These are phyloP conservation scores for Labeo calbasu DNA, from an alignment of 2,797 vertebrate species.

Conservation along the genomic window DNA sequence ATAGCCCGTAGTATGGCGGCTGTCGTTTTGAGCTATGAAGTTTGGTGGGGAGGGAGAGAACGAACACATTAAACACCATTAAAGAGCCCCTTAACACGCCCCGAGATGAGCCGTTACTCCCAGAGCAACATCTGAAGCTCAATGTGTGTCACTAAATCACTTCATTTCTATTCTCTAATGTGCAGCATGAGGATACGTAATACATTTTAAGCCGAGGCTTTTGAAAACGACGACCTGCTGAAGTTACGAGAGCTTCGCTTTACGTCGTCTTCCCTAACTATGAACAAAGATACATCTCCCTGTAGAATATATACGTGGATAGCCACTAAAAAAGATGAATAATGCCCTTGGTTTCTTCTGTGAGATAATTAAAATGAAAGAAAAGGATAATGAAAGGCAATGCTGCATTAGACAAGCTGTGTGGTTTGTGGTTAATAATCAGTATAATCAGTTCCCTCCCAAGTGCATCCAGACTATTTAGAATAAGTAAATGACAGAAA, in stretches of 20 bases:
- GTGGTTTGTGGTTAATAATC: background rate
- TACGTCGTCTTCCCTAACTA: conserved; percentile 8
- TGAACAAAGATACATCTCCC: conserved; percentile 6
- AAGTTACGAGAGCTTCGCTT: conserved; percentile 38
- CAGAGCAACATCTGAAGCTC: conserved; percentile 67
- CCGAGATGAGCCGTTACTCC: conserved; percentile 56
- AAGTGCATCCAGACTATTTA: background rate
- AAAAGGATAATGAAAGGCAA: conserved; percentile 15
- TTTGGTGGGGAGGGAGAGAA: conserved; percentile 63
- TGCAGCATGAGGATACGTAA: conserved; percentile 64
- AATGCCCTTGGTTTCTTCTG: conserved; percentile 6
- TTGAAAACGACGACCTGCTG: conserved; percentile 54
- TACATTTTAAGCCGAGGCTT: conserved; percentile 66
- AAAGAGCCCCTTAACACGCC: conserved; percentile 66
- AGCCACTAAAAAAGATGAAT: conserved; percentile 5
- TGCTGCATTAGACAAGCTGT: background rate
- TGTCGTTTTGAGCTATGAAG: conserved; percentile 66
- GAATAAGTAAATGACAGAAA: background rate
- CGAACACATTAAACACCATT: conserved; percentile 59
- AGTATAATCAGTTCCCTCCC: background rate
- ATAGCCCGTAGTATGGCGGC: conserved; percentile 56
- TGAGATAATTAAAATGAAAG: conserved; percentile 22
- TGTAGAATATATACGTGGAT: background rate
- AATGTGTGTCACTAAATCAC: conserved; percentile 70
- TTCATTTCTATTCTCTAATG: conserved; percentile 74